phyloP scores from a whole-genome alignment of 2,113 vertebrate genomes.

The Pseudorhombus dupliciocellatus region DNA sequence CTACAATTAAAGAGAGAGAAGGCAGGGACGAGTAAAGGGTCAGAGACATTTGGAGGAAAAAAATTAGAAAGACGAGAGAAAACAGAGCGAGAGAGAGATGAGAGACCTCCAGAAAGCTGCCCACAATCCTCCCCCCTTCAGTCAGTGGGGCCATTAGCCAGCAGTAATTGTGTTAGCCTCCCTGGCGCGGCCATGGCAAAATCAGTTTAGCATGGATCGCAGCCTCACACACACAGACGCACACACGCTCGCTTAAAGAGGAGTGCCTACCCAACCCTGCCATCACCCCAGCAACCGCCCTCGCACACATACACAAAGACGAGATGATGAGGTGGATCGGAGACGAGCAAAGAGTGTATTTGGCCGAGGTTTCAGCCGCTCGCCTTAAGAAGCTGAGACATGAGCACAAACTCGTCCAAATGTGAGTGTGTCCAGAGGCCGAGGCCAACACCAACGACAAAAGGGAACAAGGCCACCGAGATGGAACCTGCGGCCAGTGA shows the following conservation, averaged over 20 bases:
- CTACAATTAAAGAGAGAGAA: conserved; percentile 57
- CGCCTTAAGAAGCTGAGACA: conserved; percentile 45
- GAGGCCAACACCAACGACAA: conserved; percentile 7
- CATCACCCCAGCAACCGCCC: conserved; percentile 81
- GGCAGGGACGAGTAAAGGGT: conserved; percentile 68
- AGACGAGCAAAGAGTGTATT: conserved; percentile 64
- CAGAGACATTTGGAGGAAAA: conserved; percentile 64
- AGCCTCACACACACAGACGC: conserved; percentile 66
- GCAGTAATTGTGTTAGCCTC: conserved; percentile 95
- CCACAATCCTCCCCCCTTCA: conserved; percentile 84
- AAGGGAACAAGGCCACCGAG: not conserved
- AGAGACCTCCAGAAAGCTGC: conserved; percentile 82
- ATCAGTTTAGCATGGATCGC: conserved; percentile 99
- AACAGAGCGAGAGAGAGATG: conserved; percentile 70
- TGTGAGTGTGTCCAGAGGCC: conserved; percentile 41
- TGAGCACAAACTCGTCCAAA: conserved; percentile 54
- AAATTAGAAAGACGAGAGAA: conserved; percentile 50
- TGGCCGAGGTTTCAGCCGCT: conserved; percentile 61
- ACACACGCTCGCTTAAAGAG: conserved; percentile 70
- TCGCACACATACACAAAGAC: conserved; percentile 70
- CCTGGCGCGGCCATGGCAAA: conserved; percentile 92
- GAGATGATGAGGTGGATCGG: conserved; percentile 65
- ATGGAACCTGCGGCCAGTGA: not conserved
- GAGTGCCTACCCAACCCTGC: conserved; percentile 78
- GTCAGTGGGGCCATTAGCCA: conserved; percentile 95